Conservation (phyloP, 2,113 vertebrate genomes). For the Lutjanus erythropterus region DNA sequence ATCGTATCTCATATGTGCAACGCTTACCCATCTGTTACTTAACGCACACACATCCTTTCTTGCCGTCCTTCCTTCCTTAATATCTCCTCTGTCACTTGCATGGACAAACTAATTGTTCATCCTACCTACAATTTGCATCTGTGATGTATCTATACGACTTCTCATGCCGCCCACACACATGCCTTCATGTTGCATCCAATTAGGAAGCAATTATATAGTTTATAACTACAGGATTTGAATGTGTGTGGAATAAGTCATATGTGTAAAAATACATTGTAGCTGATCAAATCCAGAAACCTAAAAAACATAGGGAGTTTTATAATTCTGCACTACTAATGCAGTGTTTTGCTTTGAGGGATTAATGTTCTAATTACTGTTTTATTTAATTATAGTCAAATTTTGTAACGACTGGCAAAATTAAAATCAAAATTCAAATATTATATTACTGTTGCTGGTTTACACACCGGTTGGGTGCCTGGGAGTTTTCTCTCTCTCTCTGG, state of each 20-base stretch:
- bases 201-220: not conserved
- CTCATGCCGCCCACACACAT: no score
- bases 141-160: no score
- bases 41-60: constrained; percentile 5
- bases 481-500: no score
- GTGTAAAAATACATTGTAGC: not conserved
- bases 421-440: not conserved
- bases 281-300: not conserved
- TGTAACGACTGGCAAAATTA: not conserved
- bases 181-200: constrained; percentile 16
- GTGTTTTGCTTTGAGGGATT: not conserved
- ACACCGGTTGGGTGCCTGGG: no score
- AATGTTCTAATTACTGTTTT: not conserved
- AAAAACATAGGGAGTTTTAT: not conserved
- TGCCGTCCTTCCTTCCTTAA: constrained; percentile 5
- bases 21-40: not conserved
- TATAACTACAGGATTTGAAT: not conserved
- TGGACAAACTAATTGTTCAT: constrained; percentile 25
- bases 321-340: not conserved
- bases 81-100: constrained; percentile 31
- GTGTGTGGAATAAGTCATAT: not conserved
- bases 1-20: not conserved
- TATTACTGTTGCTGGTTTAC: not conserved
- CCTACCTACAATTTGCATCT: not conserved
- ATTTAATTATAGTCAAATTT: not conserved